Evolutionary conservation across 2,888 invertebrate species (phyloP), one percentile per base, ranked within the genome.

Genomic region (Dusona sp.): DNA sequence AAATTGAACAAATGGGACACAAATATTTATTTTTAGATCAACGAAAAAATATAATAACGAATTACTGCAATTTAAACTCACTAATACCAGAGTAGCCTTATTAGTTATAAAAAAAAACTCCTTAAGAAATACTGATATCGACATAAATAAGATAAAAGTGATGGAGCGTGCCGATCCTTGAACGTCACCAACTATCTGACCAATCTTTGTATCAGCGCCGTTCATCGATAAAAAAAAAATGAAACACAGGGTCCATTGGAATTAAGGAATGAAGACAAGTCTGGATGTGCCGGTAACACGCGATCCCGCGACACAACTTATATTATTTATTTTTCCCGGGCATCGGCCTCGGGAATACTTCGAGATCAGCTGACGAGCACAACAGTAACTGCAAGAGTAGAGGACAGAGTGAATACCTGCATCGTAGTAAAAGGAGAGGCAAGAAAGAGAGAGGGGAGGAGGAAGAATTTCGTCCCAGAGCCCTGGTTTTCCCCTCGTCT

Each of bases 351-450:
- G 51, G n/a, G 25, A 45, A 16, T 42, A 42, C 54, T 33, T 42
- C 19, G 51, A n/a, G 68, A 86, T 83, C 86, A 86, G 83, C 80
- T 86, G 83, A 86, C 80, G 73, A 36, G 61, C 54, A 65, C 33
- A 75, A 84, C 77, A 54, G 29, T 68, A 45, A 82, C 42, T 48
- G 68, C 38, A 19, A 38, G 25, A 73, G 36, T 42, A 48, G 38
- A 25, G 78, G 19, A 22, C 64, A 51, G 74, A 13, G n/a, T 29
- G 29, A 22, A 73, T n/a, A 65, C 29, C 7, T 45, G 45, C 25
- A 33, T 75, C 54, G 29, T 29, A 33, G 54, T 57, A 22, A 29
- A 70, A 67, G 54, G 38, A 42, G 11, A 45, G 67, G 42, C 29
- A 13, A 13, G 45, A 36, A 22, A 8, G 42, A 68, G 38, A 68